Conservation (phyloP, 2,797 vertebrate genomes). For the Phataginus tricuspis region DNA sequence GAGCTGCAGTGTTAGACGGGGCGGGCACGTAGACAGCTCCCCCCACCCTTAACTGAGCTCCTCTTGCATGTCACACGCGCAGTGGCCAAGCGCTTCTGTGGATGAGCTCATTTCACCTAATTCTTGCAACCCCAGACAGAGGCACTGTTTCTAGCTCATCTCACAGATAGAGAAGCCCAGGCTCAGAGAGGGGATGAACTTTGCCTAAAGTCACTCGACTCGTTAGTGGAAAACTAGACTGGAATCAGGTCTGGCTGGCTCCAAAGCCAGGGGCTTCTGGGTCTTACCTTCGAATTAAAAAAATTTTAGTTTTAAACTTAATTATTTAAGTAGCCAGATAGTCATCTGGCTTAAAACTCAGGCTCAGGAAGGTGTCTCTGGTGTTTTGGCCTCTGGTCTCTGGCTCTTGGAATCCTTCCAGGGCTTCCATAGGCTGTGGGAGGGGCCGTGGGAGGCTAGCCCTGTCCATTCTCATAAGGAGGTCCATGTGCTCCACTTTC, state of each 20-base stretch:
- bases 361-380: background rate
- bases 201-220: background rate
- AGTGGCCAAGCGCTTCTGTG: fast-evolving
- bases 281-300: background rate
- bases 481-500: fast-evolving
- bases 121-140: background rate
- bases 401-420: background rate
- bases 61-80: fast-evolving
- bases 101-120: fast-evolving
- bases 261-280: background rate
- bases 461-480: fast-evolving
- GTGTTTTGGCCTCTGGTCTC: background rate
- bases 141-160: fast-evolving
- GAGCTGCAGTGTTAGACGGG: background rate
- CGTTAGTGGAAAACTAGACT: background rate
- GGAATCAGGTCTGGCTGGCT: background rate
- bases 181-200: background rate
- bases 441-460: background rate
- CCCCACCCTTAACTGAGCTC: fast-evolving
- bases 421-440: background rate
- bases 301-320: background rate
- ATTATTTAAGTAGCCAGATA: background rate
- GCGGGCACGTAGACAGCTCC: fast-evolving
- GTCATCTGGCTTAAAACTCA: background rate
- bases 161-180: background rate